A percentile compares a stretch with the other conserved stretches of the same genome.
These are phyloP conservation scores for Panorpa germanica DNA, from an alignment of 2,888 invertebrate genomes.

Conservation along the genomic window DNA sequence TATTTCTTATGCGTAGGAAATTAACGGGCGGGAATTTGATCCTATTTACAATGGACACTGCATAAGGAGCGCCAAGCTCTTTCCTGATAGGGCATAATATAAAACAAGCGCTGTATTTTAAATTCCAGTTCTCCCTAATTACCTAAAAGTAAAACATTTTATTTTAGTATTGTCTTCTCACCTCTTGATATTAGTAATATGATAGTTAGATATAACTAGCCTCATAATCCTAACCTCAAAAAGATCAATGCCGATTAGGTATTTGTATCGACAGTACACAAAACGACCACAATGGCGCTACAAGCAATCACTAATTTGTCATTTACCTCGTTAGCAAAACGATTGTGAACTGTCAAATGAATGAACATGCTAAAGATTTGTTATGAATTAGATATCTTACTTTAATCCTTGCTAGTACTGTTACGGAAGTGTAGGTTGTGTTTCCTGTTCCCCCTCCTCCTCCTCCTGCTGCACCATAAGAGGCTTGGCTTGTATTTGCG, in stretches of 20 bases:
- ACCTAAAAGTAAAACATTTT: too few species aligned
- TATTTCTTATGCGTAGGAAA: conserved; percentile 40
- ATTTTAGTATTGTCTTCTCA: too few species aligned
- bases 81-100: conserved; percentile 58
- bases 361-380: too few species aligned
- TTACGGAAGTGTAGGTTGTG: conserved; percentile 31
- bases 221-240: too few species aligned
- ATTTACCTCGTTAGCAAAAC: neutral
- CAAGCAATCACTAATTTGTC: too few species aligned
- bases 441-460: conserved; percentile 15
- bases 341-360: neutral
- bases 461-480: conserved; percentile 17
- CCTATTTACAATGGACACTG: conserved; percentile 50
- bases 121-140: conserved; percentile 84
- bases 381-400: conserved; percentile 20
- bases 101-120: conserved; percentile 82
- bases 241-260: too few species aligned
- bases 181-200: too few species aligned
- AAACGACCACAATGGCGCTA: too few species aligned
- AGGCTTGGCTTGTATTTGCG: conserved; percentile 30
- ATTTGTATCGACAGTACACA: too few species aligned
- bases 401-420: conserved; percentile 58
- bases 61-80: conserved; percentile 37
- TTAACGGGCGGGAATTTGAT: conserved; percentile 41
- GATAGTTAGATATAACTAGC: too few species aligned